Evolutionary conservation across 1,140 invertebrate species (phyloP), one percentile per base, ranked within the genome.

Genomic region (Drosophila kurseongensis): DNA sequence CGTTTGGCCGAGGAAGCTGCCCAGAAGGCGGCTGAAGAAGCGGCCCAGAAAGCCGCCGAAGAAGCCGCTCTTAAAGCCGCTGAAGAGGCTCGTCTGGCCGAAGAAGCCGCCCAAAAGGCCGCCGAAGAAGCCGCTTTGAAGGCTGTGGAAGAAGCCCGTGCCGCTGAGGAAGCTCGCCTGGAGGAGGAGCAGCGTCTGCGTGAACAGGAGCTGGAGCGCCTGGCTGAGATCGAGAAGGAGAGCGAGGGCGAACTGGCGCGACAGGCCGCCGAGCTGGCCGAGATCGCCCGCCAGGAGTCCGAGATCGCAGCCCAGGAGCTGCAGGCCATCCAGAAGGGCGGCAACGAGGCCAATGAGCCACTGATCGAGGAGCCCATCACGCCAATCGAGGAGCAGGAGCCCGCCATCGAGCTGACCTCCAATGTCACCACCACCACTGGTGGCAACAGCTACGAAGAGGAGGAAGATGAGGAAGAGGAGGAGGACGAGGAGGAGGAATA

Each of bases 171-270:
- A 75, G 93, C 93, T 1, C 92, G 93, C 5, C 78, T 94, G 56
- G 94, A 94, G 13, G 92, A 93, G 91, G 95, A 94, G 42, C 94
- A 95, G 91, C 94, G 94, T 73, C 92, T 91, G 23, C 93, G 93
- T 54, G 93, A 94, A 72, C 94, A 94, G 63, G 94, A 94, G 81
- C 80, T 94, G 13, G 92, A 91, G 4, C 92, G 93, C 80, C 90
- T 95, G 80, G 94, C 94, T 7, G 95, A 95, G 91, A 83, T 92
- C 13, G 91, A 92, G 61, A 92, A 83, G 92, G 94, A 95, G 86
- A 93, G 93, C 6, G 94, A 95, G 85, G 93, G 93, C 4, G 95
- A 94, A 62, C 89, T 95, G 45, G 94, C 94, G 50, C 92, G 94
- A 73, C 94, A 95, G 77, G 93, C 93, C 44, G 93, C 93, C 41